Evolutionary conservation across 1,140 invertebrate genomes (phyloP).

Genomic region (Scaptomyza graminum): DNA sequence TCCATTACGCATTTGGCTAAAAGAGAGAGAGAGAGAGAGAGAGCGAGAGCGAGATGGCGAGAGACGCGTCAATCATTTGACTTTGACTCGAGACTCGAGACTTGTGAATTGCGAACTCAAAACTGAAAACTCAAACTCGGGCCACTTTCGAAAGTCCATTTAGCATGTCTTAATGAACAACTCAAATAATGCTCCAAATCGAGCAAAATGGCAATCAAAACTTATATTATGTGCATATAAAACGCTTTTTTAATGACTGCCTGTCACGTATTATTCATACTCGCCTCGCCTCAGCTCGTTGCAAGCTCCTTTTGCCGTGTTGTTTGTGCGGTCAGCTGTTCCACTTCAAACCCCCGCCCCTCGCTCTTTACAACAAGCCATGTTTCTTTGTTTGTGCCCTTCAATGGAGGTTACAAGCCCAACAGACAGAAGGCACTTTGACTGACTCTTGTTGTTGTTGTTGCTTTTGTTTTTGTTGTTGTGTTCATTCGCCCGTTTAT

Average conservation of each 20-base stretch:
- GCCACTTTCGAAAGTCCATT: conserved; percentile 74
- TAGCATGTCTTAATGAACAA: conserved; percentile 80
- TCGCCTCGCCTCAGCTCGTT: not conserved
- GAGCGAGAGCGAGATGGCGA: no score
- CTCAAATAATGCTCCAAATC: conserved; percentile 78
- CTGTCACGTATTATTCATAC: conserved; percentile 35
- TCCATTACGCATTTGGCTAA: conserved; percentile 68
- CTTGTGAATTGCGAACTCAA: conserved; percentile 1
- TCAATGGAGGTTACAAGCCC: conserved; percentile 60
- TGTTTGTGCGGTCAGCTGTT: conserved; percentile 39
- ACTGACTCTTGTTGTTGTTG: conserved; percentile 16
- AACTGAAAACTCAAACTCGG: conserved; percentile 4
- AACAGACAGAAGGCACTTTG: conserved; percentile 9
- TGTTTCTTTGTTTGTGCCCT: conserved; percentile 43
- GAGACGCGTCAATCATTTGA: conserved; percentile 65
- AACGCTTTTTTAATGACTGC: conserved; percentile 53
- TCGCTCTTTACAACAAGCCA: conserved; percentile 7
- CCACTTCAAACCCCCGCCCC: not conserved
- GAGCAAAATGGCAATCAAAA: conserved; percentile 75
- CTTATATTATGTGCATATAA: conserved; percentile 73
- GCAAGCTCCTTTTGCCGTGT: conserved; percentile 19
- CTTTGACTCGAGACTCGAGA: conserved; percentile 18
- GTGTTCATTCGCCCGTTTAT: conserved; percentile 73
- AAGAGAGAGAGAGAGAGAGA: conserved; percentile 4
- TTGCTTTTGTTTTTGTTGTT: conserved; percentile 44